Base-by-base conservation (phyloP, 1,140 invertebrate genomes). In the Laupala kohalensis region DNA sequence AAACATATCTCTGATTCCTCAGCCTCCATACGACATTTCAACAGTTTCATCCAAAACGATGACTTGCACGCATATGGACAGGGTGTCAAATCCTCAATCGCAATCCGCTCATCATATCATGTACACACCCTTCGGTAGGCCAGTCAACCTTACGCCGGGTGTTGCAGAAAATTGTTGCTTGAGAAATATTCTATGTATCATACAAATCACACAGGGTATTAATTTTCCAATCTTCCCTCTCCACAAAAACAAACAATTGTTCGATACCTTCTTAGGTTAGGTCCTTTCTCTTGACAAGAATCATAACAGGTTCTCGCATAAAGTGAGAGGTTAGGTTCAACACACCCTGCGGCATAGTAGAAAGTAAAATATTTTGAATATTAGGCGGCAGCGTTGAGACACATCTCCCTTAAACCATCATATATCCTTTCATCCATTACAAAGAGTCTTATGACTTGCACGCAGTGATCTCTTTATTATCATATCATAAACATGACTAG, bases 1-100 rank as follows among this genome's bases (percentile, higher is more conserved):
- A 84, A 99, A 99, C 67, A 99, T 96, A 85, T 99, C 96, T 81
- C 99, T 96, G 80, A 99, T 99, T 99, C 97, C 82, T 99, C 99
- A 99, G 75, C 98, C 97, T 83, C 96, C 87, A 27, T 96, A 98
- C 79, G 99, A 90, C 97, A 99, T 99, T 85, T 99, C 98, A 84
- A 99, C 98, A 77, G 98, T 97, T 85, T 99, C 98, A 83, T 99
- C 98, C 74, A 99, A 87, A 5, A 99, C 96, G 81, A 99, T 99
- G 79, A 99, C 89, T 83, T 96, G n/a, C n/a, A n/a, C n/a, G n/a
- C n/a, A n/a, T n/a, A n/a, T n/a, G n/a, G n/a, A n/a, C n/a, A n/a
- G n/a, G n/a, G n/a, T n/a, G n/a, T n/a, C n/a, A n/a, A n/a, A n/a
- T n/a, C n/a, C n/a, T n/a, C n/a, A n/a, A n/a, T n/a, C n/a, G n/a